Percentiles rank a stretch among this genome's conserved stretches.
phyloP scores from a whole-genome alignment of 2,113 vertebrate species.

The Rattus rattus region DNA sequence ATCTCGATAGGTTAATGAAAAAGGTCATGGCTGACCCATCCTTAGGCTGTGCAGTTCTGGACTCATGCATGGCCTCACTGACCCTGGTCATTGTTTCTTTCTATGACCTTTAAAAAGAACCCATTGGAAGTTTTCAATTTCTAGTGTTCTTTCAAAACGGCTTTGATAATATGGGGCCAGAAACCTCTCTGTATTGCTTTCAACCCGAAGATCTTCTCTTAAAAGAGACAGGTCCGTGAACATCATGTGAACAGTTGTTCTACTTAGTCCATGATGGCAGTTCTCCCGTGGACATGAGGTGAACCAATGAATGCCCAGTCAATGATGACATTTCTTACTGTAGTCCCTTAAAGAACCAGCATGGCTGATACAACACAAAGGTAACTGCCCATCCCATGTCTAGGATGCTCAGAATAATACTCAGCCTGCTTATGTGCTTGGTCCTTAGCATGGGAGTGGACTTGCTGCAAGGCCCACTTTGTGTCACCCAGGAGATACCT shows the following conservation, averaged over 20 bases:
- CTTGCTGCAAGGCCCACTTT: background rate
- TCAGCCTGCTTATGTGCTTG: background rate
- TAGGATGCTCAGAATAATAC: background rate
- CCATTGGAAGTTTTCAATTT: slow-evolving; percentile 26
- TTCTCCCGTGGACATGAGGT: background rate
- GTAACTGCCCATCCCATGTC: background rate
- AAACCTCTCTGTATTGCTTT: background rate
- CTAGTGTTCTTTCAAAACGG: background rate
- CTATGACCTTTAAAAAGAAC: background rate
- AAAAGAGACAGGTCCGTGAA: background rate
- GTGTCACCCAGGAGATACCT: background rate
- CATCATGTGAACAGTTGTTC: background rate
- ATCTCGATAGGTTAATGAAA: background rate
- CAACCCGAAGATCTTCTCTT: slow-evolving; percentile 16
- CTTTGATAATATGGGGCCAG: background rate
- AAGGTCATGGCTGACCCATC: background rate
- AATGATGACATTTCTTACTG: background rate
- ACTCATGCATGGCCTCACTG: background rate
- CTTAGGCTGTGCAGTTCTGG: background rate
- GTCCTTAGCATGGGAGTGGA: background rate
- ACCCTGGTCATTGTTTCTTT: background rate
- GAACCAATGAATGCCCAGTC: background rate
- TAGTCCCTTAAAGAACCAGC: background rate
- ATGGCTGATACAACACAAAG: background rate
- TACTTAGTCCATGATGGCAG: background rate